Conservation (phyloP, 64 coral and sea anemone species). For the Catalaphyllia jardinei region DNA sequence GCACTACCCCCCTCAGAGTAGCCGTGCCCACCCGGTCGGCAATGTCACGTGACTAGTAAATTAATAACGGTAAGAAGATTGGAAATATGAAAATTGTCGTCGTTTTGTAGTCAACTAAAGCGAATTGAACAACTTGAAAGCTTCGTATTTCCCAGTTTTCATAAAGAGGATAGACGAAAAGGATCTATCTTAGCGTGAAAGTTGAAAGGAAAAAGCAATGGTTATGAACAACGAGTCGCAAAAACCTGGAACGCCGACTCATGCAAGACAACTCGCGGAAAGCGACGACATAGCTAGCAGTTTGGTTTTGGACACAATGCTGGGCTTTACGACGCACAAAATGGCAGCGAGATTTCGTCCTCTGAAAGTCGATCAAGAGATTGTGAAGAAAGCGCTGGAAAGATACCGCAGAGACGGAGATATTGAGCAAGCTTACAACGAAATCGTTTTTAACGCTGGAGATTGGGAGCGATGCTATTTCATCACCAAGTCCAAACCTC, state of each 20-base stretch:
- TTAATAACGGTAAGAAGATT: constrained; percentile 50
- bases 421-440: constrained; percentile 71
- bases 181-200: background rate
- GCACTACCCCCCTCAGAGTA: too few species aligned
- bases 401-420: constrained; percentile 67
- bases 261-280: constrained; percentile 91
- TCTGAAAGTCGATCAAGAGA: constrained; percentile 75
- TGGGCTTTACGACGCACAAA: constrained; percentile 92
- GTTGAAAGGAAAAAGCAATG: constrained; percentile 22
- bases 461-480: constrained; percentile 92
- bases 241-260: constrained; percentile 50
- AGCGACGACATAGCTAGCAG: constrained; percentile 97
- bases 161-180: background rate
- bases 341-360: constrained; percentile 96
- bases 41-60: constrained; percentile 34
- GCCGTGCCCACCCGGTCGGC: background rate
- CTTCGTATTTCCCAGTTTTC: background rate
- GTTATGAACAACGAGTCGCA: constrained; percentile 38
- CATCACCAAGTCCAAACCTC: constrained; percentile 84
- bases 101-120: background rate
- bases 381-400: constrained; percentile 61
- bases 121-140: background rate
- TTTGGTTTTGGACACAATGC: constrained; percentile 73
- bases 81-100: constrained; percentile 9
- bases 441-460: constrained; percentile 77